Conservation (phyloP, 2,113 vertebrate genomes). For the Falco punctatus region DNA sequence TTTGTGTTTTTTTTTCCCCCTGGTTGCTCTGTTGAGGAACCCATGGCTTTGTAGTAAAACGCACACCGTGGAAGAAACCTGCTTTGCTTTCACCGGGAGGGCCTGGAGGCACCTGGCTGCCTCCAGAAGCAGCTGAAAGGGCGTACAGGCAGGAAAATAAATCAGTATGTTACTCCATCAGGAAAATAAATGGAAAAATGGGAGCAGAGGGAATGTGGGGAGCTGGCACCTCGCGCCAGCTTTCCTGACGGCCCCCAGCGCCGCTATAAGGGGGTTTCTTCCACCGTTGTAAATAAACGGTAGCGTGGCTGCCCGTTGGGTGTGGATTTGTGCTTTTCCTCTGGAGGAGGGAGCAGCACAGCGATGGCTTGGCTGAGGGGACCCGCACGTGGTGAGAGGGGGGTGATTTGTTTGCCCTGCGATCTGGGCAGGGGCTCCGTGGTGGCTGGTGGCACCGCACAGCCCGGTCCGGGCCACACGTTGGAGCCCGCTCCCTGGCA, state of each 20-base stretch:
- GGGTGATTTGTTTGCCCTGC: not conserved
- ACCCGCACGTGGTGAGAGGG: fast-evolving
- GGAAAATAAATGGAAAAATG: too few relatives aligned
- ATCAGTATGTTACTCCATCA: fast-evolving
- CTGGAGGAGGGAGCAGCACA: fast-evolving
- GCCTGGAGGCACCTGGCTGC: not conserved
- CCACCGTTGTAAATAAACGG: not conserved
- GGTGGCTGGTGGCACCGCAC: not conserved
- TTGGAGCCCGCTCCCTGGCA: not conserved
- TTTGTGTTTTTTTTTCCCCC: too few relatives aligned
- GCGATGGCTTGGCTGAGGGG: not conserved
- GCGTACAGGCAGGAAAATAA: not conserved
- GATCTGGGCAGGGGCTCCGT: not conserved
- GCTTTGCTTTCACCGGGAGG: not conserved
- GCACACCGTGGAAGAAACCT: not conserved
- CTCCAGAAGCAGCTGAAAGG: too few relatives aligned
- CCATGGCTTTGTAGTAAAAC: not conserved
- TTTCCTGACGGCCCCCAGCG: not conserved
- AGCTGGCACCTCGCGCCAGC: not conserved
- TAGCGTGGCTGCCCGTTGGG: not conserved
- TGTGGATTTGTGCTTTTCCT: not conserved
- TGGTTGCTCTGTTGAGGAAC: not conserved
- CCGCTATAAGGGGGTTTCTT: not conserved
- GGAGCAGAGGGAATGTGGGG: not conserved
- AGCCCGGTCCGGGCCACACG: fast-evolving